phyloP scores from a whole-genome alignment of 2,113 vertebrate species.

The Dasyurus viverrinus region DNA sequence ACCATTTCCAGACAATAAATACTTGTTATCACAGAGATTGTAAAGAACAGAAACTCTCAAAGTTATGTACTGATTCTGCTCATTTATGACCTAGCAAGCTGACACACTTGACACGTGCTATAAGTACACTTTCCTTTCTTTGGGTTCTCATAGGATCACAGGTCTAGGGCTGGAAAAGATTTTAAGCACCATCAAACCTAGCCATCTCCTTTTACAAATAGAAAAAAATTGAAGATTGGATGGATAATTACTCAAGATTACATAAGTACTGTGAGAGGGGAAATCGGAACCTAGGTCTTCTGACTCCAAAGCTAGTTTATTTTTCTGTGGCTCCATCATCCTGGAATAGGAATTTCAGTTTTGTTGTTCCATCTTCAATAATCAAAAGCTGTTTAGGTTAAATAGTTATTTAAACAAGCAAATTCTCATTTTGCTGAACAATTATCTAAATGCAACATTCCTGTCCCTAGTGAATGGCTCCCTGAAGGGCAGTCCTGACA shows the following conservation, averaged over 20 bases:
- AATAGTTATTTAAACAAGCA: neutral
- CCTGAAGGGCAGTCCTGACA: neutral
- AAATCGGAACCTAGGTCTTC: neutral
- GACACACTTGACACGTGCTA: neutral
- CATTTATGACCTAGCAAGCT: neutral
- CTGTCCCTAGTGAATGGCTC: neutral
- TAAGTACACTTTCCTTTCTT: neutral
- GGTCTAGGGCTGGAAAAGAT: neutral
- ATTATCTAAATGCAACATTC: neutral
- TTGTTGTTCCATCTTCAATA: neutral
- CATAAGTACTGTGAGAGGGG: neutral
- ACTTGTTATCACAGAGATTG: neutral
- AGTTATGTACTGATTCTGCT: neutral
- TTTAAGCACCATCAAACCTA: neutral
- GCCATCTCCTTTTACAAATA: neutral
- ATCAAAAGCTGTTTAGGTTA: neutral
- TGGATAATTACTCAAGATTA: neutral
- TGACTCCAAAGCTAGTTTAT: neutral
- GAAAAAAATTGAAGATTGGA: neutral
- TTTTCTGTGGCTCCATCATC: neutral
- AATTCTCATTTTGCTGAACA: neutral
- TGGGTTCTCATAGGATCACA: neutral
- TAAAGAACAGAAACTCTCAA: neutral
- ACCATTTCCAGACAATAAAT: neutral
- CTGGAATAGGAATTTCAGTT: neutral